Percentiles rank a stretch among this genome's conserved stretches.
These are phyloP conservation scores for Synanceia verrucosa DNA, from an alignment of 2,797 vertebrate species.

Conservation along the genomic window DNA sequence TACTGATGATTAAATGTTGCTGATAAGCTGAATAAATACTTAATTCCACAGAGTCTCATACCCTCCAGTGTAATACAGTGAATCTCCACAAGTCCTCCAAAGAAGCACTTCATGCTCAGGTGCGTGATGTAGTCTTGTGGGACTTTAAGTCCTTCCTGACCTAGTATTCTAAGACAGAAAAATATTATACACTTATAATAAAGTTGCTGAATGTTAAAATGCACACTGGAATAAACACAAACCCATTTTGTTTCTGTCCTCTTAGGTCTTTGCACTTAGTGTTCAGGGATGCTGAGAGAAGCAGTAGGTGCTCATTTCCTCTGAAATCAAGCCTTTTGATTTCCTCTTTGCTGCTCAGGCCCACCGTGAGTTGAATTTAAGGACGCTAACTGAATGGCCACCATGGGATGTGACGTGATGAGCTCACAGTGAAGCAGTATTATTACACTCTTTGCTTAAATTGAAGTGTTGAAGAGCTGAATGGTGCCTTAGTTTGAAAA, in stretches of 20 bases:
- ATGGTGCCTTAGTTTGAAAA: neutral
- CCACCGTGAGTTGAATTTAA: neutral
- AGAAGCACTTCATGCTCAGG: slow-evolving; percentile 13
- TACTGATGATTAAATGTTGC: neutral
- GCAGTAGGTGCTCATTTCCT: neutral
- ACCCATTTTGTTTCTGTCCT: slow-evolving; percentile 1
- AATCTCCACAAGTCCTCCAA: slow-evolving; percentile 2
- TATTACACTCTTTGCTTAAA: neutral
- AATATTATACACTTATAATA: neutral
- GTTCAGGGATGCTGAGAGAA: neutral
- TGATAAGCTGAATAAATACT: neutral
- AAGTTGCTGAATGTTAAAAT: slow-evolving; percentile 4
- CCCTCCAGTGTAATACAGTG: neutral
- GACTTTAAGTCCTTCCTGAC: slow-evolving; percentile 29
- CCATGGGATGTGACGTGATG: slow-evolving; percentile 15
- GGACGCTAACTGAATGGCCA: slow-evolving; percentile 23
- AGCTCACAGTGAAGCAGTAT: neutral
- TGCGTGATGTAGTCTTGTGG: slow-evolving; percentile 9
- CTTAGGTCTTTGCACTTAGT: neutral
- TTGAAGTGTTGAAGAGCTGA: neutral
- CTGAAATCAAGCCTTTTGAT: slow-evolving; percentile 4
- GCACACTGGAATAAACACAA: neutral
- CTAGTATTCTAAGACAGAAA: slow-evolving; percentile 1
- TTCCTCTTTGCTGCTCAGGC: slow-evolving; percentile 8
- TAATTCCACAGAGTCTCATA: neutral